phyloP scores from a whole-genome alignment of 2,888 invertebrate species.

The Scaeva pyrastri region DNA sequence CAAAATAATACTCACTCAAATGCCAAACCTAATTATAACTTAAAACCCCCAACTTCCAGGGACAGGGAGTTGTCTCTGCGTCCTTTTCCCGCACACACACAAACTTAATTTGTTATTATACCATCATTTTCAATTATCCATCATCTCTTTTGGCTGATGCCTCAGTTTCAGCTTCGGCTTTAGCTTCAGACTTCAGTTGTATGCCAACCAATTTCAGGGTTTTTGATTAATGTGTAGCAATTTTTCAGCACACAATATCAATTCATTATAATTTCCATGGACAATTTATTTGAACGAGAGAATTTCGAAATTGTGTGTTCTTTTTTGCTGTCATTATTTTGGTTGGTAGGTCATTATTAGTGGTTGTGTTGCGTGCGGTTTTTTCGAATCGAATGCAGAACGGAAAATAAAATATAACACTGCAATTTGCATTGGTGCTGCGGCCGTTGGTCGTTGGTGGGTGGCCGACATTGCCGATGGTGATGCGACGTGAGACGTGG shows the following conservation, averaged over 20 bases:
- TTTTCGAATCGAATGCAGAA: slow-evolving; percentile 5
- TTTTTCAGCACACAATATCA: slow-evolving; percentile 45
- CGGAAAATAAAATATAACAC: slow-evolving; percentile 11
- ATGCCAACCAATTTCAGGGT: slow-evolving; percentile 18
- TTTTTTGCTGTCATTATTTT: neutral
- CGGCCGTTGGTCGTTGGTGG: neutral
- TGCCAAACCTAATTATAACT: slow-evolving; percentile 12
- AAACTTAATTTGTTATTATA: slow-evolving; percentile 14
- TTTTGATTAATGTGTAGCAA: slow-evolving; percentile 44
- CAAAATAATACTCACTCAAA: neutral
- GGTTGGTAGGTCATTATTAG: slow-evolving; percentile 2
- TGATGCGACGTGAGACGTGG: neutral
- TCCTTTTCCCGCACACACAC: neutral
- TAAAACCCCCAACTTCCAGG: neutral
- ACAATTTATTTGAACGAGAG: slow-evolving; percentile 27
- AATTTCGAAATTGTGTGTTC: slow-evolving; percentile 32
- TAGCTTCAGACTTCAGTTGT: neutral
- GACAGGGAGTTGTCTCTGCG: neutral
- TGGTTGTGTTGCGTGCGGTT: slow-evolving; percentile 19
- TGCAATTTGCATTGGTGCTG: slow-evolving; percentile 9
- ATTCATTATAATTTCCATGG: slow-evolving; percentile 41
- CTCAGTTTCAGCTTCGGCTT: too few species aligned
- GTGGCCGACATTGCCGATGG: neutral
- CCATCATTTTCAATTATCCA: slow-evolving; percentile 32
- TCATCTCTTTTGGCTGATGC: neutral